A percentile compares a stretch with the other conserved stretches of the same genome.
Evolutionary conservation across 2,888 invertebrate genomes (phyloP).

Genomic region (Nesidiocoris tenuis): DNA sequence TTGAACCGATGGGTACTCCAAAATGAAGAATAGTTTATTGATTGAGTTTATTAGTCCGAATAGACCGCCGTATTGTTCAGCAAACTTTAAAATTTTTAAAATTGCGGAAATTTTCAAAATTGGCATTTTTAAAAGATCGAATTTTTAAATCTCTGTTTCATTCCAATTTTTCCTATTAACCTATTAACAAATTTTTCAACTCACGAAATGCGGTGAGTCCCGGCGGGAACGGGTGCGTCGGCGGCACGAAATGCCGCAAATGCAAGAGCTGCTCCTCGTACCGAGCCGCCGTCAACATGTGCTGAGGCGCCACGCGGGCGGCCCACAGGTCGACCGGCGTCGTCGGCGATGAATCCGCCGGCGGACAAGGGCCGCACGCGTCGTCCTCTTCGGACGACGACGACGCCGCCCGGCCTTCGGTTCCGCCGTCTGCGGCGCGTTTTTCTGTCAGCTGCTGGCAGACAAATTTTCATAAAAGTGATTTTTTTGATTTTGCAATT

Average conservation of each 20-base stretch:
- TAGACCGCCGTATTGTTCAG: too few species aligned
- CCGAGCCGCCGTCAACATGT: conserved; percentile 12
- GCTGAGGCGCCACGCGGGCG: conserved; percentile 19
- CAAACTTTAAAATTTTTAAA: too few species aligned
- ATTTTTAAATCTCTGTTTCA: too few species aligned
- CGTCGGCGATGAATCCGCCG: not conserved
- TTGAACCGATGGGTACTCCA: too few species aligned
- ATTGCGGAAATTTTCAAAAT: too few species aligned
- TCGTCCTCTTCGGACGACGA: not conserved
- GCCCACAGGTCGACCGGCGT: conserved; percentile 18
- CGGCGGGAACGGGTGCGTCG: conserved; percentile 59
- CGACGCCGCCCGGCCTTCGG: conserved; percentile 18
- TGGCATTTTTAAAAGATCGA: too few species aligned
- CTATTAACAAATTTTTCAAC: too few species aligned
- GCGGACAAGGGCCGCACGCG: not conserved
- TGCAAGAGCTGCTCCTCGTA: conserved; percentile 32
- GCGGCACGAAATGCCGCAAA: conserved; percentile 33
- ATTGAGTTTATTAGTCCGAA: too few species aligned
- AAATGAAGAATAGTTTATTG: too few species aligned
- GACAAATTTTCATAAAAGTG: too few species aligned
- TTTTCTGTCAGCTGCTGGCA: conserved; percentile 4
- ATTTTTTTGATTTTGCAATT: too few species aligned
- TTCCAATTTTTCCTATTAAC: too few species aligned
- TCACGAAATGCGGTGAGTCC: conserved; percentile 62
- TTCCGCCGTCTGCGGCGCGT: conserved; percentile 10